Conservation (phyloP, 1,140 invertebrate species). For the Pygmarrhopalites habei region DNA sequence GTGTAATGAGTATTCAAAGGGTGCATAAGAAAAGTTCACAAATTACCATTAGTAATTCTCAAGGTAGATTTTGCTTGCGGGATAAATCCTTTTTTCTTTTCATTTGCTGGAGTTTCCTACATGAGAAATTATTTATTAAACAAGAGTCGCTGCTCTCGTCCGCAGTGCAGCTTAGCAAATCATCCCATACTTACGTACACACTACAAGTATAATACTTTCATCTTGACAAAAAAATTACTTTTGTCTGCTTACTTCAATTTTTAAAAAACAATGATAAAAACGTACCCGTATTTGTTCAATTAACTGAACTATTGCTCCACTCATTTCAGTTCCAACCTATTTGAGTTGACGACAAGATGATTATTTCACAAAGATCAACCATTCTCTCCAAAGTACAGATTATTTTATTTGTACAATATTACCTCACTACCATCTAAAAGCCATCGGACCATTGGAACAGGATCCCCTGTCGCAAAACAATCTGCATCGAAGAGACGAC, state of each 20-base stretch:
- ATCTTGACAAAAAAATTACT: too few relatives aligned
- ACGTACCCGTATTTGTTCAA: too few relatives aligned
- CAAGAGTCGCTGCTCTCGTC: too few relatives aligned
- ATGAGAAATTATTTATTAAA: too few relatives aligned
- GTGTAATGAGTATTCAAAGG: too few relatives aligned
- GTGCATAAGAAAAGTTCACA: too few relatives aligned
- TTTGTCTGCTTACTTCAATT: too few relatives aligned
- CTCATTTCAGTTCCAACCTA: conserved; percentile 31
- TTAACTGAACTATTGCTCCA: conserved; percentile 33
- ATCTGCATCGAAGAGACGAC: conserved; percentile 35
- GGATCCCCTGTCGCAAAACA: conserved; percentile 36
- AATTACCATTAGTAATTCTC: conserved; percentile 34
- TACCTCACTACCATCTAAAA: conserved; percentile 32
- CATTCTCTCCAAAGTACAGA: background rate
- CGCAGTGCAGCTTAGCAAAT: too few relatives aligned
- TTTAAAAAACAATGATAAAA: background rate
- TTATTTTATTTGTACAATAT: too few relatives aligned
- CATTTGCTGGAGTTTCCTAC: background rate
- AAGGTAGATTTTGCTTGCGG: conserved; percentile 33
- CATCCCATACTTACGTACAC: too few relatives aligned
- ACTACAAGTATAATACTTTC: too few relatives aligned
- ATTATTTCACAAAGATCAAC: conserved; percentile 10
- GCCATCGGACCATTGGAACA: conserved; percentile 32
- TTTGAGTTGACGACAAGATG: too few relatives aligned
- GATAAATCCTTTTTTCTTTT: conserved; percentile 23